phyloP scores from a whole-genome alignment of 2,888 invertebrate genomes.

The Erannis defoliaria region DNA sequence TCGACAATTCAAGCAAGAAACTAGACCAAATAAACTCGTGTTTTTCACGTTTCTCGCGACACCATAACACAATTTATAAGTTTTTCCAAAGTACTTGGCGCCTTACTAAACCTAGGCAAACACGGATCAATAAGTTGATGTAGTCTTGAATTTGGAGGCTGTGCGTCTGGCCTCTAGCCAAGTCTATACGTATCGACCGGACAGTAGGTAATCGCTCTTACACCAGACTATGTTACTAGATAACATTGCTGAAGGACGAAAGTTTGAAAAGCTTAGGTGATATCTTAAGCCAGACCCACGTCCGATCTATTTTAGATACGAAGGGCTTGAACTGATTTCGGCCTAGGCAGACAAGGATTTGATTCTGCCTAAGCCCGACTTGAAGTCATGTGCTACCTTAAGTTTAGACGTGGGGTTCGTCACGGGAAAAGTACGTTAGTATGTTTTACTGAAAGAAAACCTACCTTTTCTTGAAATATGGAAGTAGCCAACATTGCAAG shows the following conservation, averaged over 20 bases:
- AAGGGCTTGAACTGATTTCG: constrained; percentile 1
- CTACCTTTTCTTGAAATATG: too few relatives aligned
- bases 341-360: constrained; percentile 11
- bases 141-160: constrained; percentile 25
- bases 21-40: not conserved
- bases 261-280: constrained; percentile 8
- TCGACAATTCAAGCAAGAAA: too few relatives aligned
- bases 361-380: not conserved
- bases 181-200: constrained; percentile 31
- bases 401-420: not conserved
- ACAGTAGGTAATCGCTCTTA: constrained; percentile 17
- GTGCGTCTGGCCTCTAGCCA: constrained; percentile 38
- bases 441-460: not conserved
- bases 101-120: not conserved
- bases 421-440: not conserved
- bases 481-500: too few relatives aligned
- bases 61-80: not conserved
- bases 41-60: not conserved
- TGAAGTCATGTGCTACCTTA: not conserved
- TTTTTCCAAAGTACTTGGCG: not conserved
- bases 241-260: constrained; percentile 4
- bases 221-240: not conserved
- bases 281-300: not conserved
- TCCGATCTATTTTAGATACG: constrained; percentile 15
- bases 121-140: constrained; percentile 35